These are phyloP conservation scores for Chironomus tepperi DNA, from an alignment of 1,140 invertebrate genomes.

Conservation along the genomic window DNA sequence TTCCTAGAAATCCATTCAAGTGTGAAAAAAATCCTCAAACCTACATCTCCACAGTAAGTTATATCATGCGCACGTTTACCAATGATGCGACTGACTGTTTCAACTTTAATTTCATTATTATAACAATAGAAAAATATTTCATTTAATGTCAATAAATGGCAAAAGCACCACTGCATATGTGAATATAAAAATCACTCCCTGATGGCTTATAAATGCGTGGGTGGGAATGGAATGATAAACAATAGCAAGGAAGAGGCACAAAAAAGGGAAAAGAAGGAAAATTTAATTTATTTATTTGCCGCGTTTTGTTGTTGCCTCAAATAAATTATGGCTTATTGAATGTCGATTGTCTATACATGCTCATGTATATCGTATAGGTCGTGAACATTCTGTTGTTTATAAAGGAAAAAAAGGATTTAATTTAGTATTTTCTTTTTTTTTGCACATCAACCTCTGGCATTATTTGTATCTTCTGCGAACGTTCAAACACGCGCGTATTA, in stretches of 20 bases:
- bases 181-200: neutral
- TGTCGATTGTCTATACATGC: slow-evolving; percentile 2
- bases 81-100: no score
- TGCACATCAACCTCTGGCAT: neutral
- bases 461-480: no score
- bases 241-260: neutral
- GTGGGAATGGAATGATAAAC: neutral
- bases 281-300: slow-evolving; percentile 9
- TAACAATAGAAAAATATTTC: neutral
- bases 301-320: neutral
- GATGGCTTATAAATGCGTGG: neutral
- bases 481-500: no score
- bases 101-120: no score
- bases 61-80: no score
- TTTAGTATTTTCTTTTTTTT: neutral
- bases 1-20: no score
- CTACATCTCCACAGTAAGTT: no score
- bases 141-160: slow-evolving; percentile 6
- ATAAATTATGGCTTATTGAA: slow-evolving; percentile 14
- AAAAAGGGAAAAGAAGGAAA: neutral
- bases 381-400: neutral
- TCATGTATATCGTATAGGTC: neutral
- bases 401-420: neutral
- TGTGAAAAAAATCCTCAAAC: no score
- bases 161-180: neutral